Evolutionary conservation across 2,888 invertebrate species (phyloP).

Genomic region (Sesia apiformis): DNA sequence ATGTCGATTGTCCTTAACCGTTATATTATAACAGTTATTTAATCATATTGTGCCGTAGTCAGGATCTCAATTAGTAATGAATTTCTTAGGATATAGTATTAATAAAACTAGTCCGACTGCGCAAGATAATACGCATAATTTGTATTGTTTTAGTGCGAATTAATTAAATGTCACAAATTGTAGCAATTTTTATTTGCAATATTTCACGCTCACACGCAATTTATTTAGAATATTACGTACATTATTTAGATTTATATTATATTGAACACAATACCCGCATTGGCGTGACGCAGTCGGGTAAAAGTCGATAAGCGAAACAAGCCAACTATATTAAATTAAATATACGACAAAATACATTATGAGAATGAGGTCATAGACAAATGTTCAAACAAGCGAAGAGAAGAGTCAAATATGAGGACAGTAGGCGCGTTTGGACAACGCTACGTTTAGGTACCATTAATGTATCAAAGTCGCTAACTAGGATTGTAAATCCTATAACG

Average conservation of each 20-base stretch:
- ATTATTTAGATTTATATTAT: not conserved
- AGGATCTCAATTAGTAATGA: not conserved
- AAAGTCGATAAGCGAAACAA: not conserved
- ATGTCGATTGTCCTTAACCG: slow-evolving; percentile 46
- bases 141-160: too few species aligned
- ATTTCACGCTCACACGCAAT: too few species aligned
- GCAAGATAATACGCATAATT: not conserved
- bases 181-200: too few species aligned
- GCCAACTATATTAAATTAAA: not conserved
- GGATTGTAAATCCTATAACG: too few species aligned
- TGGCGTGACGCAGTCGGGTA: not conserved
- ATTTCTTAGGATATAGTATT: not conserved
- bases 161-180: too few species aligned
- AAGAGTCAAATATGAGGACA: not conserved
- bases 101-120: not conserved
- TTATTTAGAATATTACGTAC: not conserved
- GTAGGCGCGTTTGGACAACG: too few species aligned
- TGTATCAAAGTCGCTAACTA: too few species aligned
- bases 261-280: not conserved
- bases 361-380: not conserved
- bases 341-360: not conserved
- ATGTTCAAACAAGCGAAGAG: not conserved
- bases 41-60: slow-evolving; percentile 37
- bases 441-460: too few species aligned
- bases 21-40: slow-evolving; percentile 23